Base-by-base conservation (phyloP, 2,888 invertebrate genomes). In the Gymnosoma rotundatum region DNA sequence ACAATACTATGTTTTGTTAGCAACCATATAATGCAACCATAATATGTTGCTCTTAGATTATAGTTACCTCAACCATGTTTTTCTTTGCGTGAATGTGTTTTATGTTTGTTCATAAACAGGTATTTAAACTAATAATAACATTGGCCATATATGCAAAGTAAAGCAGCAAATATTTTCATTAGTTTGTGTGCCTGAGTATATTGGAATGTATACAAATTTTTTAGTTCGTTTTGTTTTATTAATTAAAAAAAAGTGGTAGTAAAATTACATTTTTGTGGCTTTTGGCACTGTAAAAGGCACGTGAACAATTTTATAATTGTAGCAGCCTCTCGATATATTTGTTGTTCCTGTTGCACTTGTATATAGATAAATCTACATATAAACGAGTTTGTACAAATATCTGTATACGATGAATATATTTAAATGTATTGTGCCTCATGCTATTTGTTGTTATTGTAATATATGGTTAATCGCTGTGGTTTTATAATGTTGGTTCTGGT, bases 401-500 rank as follows among this genome's bases (percentile, higher is more conserved):
- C 4, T 48, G 38, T 66, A n/a, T n/a, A 32, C n/a, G 45, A 42
- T 32, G 18, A 25, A 25, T 63, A 18, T 42, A 63, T 66, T 75
- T 54, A 45, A 52, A 81, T 50, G 58, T 67, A 18, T 25, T 32
- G 8, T 69, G 56, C 72, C 79, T 61, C 72, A 79, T 79, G 61
- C 61, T 75, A 72, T 80, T 80, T 76, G 64, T 72, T 20, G 25
- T 21, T 79, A 76, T 72, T 83, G 66, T 74, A 75, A 58, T 76
- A 61, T 48, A 72, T 42, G 61, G 79, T 67, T 79, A 79, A 79
- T 83, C 83, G 75, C 67, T 83, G 83, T 76, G 83, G 83, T 54
- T 83, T 83, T 63, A 70, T 79, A 42, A 61, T 75, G 61, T 72
- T 67, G 79, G 75, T 79, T 76, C 79, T 76, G 67, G 79, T 63